phyloP scores from a whole-genome alignment of 1,140 invertebrate genomes.

The Lethrus apterus region DNA sequence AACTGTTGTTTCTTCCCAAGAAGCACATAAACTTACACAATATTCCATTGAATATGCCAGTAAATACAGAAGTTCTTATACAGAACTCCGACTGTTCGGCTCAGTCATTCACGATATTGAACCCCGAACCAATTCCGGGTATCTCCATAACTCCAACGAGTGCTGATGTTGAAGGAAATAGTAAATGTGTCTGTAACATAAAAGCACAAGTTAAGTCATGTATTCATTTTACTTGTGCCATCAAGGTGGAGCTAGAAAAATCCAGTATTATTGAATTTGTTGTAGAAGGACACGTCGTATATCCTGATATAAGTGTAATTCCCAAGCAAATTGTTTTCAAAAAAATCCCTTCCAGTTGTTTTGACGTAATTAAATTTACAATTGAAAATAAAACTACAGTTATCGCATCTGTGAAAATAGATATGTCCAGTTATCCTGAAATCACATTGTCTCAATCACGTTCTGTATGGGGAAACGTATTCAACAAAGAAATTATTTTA shows the following conservation, averaged over 20 bases:
- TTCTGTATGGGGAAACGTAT: background rate
- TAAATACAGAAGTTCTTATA: background rate
- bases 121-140: constrained; percentile 2
- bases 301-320: background rate
- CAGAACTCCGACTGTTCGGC: background rate
- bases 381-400: background rate
- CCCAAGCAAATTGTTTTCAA: background rate
- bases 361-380: background rate
- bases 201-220: background rate
- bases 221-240: too few species aligned
- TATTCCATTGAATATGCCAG: constrained; percentile 12
- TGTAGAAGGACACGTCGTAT: background rate
- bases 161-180: too few species aligned
- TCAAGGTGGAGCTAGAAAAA: too few species aligned
- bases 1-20: background rate
- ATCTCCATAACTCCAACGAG: too few species aligned
- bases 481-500: background rate
- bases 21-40: background rate
- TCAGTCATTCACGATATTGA: constrained; percentile 18
- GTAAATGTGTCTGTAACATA: too few species aligned
- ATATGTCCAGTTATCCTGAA: constrained; percentile 2
- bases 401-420: background rate
- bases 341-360: background rate
- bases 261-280: background rate
- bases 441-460: background rate